Evolutionary conservation across 2,113 vertebrate species (phyloP).

Genomic region (Brachyhypopomus occidentalis): DNA sequence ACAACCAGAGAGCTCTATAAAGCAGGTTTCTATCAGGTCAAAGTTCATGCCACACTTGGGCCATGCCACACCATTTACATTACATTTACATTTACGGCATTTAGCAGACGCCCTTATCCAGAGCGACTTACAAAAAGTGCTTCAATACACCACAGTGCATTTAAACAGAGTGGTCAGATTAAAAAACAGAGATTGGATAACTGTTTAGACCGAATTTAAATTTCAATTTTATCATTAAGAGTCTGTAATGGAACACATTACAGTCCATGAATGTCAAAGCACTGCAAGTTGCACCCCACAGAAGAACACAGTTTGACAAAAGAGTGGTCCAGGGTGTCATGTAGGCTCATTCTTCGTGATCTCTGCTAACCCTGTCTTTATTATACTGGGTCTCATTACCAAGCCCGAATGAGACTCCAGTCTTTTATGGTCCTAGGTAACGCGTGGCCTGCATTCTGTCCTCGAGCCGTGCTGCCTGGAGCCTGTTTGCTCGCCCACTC

Average conservation of each 20-base stretch:
- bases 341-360: conserved; percentile 20
- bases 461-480: conserved; percentile 23
- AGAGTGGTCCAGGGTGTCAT: not conserved
- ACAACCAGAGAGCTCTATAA: conserved; percentile 3
- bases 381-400: conserved; percentile 15
- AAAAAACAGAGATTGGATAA: not conserved
- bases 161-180: not conserved
- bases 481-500: conserved; percentile 38
- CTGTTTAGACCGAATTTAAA: not conserved
- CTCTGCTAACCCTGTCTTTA: conserved; percentile 11
- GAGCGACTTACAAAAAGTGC: too few relatives aligned
- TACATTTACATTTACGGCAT: too few relatives aligned
- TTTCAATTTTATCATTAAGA: not conserved
- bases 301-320: not conserved
- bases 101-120: too few relatives aligned
- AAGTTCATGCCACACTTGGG: too few relatives aligned
- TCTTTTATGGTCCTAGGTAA: conserved; percentile 44
- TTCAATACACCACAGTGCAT: not conserved
- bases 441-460: conserved; percentile 34
- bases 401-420: conserved; percentile 17
- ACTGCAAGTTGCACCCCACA: not conserved
- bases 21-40: not conserved
- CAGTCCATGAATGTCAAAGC: not conserved
- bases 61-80: too few relatives aligned
- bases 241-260: too few relatives aligned